Percentiles rank a stretch among this genome's conserved stretches.
Conservation (phyloP, 2,888 invertebrate species). For the Ramazzottius varieornatus region DNA sequence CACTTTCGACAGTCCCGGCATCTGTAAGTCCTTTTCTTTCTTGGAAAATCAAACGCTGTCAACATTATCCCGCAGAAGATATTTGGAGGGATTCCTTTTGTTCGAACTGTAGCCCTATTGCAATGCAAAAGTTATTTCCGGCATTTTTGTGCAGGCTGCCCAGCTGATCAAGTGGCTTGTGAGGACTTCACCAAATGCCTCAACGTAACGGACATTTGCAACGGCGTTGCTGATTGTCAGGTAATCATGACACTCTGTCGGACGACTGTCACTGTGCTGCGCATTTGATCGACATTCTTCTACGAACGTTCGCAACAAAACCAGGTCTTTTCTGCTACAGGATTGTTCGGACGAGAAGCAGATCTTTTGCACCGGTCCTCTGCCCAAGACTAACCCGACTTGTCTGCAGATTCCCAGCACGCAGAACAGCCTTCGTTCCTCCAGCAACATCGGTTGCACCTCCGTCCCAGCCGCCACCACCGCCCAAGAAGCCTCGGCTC, state of each 20-base stretch:
- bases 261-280: too few species aligned
- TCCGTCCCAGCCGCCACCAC: not conserved
- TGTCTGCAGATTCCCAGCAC: too few species aligned
- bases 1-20: not conserved
- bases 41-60: too few species aligned
- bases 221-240: not conserved
- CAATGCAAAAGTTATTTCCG: too few species aligned
- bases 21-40: not conserved
- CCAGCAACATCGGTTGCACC: not conserved
- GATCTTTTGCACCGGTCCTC: not conserved
- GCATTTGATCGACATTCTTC: too few species aligned
- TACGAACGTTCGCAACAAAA: not conserved
- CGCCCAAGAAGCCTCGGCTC: too few species aligned
- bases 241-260: too few species aligned
- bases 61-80: too few species aligned
- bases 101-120: too few species aligned
- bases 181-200: not conserved
- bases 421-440: too few species aligned
- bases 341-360: slow-evolving; percentile 1
- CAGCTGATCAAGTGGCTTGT: not conserved
- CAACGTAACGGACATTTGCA: not conserved
- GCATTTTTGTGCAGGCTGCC: not conserved
- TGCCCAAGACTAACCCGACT: not conserved
- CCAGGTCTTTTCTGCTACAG: not conserved
- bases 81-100: too few species aligned